These are phyloP conservation scores for Hydropsyche tenuis DNA, from an alignment of 1,140 invertebrate species.

Conservation along the genomic window DNA sequence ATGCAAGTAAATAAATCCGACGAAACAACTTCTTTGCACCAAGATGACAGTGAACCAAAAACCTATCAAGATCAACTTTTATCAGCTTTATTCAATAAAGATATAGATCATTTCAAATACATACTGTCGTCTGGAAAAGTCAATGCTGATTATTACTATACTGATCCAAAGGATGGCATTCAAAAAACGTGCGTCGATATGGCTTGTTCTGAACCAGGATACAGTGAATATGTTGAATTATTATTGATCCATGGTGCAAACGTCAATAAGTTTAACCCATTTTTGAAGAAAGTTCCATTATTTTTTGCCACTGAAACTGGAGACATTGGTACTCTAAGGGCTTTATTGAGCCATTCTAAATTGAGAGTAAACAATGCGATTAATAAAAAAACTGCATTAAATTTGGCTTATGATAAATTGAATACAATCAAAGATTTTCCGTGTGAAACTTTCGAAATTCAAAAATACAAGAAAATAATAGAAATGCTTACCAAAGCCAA, in stretches of 20 bases:
- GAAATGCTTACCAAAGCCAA: conserved; percentile 64
- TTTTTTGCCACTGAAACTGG: conserved; percentile 70
- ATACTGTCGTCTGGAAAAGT: conserved; percentile 55
- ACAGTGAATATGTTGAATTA: conserved; percentile 64
- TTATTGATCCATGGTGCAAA: conserved; percentile 71
- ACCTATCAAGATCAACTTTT: conserved; percentile 53
- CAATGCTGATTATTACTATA: conserved; percentile 59
- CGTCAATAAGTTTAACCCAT: conserved; percentile 69
- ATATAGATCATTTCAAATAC: conserved; percentile 60
- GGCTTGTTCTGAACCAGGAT: conserved; percentile 60
- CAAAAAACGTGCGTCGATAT: conserved; percentile 64
- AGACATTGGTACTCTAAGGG: conserved; percentile 62
- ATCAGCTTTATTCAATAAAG: conserved; percentile 57
- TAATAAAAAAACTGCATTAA: conserved; percentile 67
- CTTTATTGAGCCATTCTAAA: conserved; percentile 63
- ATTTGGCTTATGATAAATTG: conserved; percentile 67
- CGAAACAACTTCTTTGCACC: too few species aligned
- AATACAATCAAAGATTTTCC: conserved; percentile 59
- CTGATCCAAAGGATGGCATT: conserved; percentile 54
- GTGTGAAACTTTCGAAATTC: conserved; percentile 63
- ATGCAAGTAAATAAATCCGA: too few species aligned
- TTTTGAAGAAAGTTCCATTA: conserved; percentile 68
- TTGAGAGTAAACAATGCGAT: conserved; percentile 63
- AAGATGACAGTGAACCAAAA: background rate
- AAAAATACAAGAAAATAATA: conserved; percentile 64